phyloP scores from a whole-genome alignment of 2,797 vertebrate genomes.

The Alfaro cultratus region DNA sequence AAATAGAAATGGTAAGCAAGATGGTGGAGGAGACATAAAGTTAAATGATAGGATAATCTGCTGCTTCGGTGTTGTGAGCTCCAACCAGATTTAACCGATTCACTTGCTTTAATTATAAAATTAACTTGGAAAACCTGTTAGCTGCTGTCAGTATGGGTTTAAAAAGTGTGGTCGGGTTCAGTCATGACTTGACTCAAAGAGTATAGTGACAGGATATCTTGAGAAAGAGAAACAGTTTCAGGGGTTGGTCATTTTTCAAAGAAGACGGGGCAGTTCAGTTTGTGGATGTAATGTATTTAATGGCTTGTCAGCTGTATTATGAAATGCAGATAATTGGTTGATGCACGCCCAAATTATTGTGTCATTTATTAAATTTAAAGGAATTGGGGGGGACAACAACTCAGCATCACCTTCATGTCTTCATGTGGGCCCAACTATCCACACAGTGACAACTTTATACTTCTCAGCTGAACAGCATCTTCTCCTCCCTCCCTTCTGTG shows the following conservation, averaged over 20 bases:
- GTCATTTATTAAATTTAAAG: background rate
- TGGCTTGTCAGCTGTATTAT: too few species aligned
- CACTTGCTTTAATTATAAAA: background rate
- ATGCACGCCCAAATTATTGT: background rate
- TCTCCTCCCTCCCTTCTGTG: constrained; percentile 6
- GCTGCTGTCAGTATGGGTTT: background rate
- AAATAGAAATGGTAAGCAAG: background rate
- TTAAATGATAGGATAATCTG: background rate
- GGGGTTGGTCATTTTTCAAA: background rate
- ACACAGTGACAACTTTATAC: constrained; percentile 8
- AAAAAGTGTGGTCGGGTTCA: background rate
- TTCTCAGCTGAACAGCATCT: constrained; percentile 2
- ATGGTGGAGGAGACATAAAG: background rate
- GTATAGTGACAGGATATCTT: background rate
- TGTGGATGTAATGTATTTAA: too few species aligned
- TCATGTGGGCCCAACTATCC: background rate
- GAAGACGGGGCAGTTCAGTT: background rate
- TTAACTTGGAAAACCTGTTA: background rate
- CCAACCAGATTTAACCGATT: background rate
- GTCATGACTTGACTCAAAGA: background rate
- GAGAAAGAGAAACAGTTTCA: background rate
- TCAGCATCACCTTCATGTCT: background rate
- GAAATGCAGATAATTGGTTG: background rate
- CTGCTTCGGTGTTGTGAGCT: background rate
- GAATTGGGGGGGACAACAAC: background rate